These are phyloP conservation scores for Botia kubotai DNA, from an alignment of 2,797 vertebrate species.

Conservation along the genomic window DNA sequence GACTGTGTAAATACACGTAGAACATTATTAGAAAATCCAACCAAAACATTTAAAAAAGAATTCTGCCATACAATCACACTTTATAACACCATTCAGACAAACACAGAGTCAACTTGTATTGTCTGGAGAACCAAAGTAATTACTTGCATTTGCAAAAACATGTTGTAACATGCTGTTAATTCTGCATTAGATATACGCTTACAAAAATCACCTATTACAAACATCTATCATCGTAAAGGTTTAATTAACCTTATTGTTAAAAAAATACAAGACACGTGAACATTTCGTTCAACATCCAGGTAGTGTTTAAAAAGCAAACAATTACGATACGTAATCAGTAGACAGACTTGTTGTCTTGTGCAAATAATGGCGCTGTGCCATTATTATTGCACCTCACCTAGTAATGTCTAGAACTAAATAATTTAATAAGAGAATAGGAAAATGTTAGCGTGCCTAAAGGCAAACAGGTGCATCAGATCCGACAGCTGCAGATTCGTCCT, in stretches of 20 bases:
- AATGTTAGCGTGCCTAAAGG: not conserved
- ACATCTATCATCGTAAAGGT: too few species aligned
- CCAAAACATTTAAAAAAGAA: too few species aligned
- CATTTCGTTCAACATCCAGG: not conserved
- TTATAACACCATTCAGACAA: too few species aligned
- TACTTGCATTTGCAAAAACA: too few species aligned
- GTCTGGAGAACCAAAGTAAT: not conserved
- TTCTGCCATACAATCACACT: too few species aligned
- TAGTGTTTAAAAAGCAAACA: not conserved
- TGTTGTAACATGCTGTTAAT: not conserved
- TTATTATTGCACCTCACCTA: not conserved
- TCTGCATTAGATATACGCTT: not conserved
- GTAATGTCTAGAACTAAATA: not conserved
- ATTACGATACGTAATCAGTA: not conserved
- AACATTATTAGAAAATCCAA: too few species aligned
- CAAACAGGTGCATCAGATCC: not conserved
- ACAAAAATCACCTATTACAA: not conserved
- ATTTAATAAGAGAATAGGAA: not conserved
- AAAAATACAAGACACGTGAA: too few species aligned
- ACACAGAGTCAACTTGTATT: not conserved
- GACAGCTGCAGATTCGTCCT: slow-evolving; percentile 1
- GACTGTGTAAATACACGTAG: too few species aligned
- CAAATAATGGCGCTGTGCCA: not conserved
- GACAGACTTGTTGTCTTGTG: not conserved
- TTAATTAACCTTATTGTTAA: too few species aligned